phyloP scores from a whole-genome alignment of 2,797 vertebrate genomes.

The Ispidina picta region DNA sequence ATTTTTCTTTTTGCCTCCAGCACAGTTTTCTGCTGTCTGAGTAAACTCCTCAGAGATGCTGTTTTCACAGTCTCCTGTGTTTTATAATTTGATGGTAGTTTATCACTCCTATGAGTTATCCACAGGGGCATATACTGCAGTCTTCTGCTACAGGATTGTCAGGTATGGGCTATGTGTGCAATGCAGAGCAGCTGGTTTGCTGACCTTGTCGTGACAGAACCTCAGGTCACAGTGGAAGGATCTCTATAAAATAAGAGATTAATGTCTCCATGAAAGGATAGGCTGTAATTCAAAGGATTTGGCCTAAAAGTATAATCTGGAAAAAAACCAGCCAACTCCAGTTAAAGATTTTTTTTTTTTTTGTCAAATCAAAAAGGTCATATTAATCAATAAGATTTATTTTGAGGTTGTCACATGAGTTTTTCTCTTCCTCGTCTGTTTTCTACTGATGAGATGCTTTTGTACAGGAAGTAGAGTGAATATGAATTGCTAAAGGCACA shows the following conservation, averaged over 20 bases:
- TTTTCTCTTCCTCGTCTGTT: neutral
- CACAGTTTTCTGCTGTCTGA: conserved; percentile 25
- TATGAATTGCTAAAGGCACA: neutral
- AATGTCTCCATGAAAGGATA: neutral
- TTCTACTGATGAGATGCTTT: neutral
- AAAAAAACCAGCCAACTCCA: neutral
- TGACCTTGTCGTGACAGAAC: conserved; percentile 5
- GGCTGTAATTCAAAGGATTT: neutral
- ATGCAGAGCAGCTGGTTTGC: conserved; percentile 19
- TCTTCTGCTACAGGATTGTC: neutral
- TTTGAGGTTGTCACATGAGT: neutral
- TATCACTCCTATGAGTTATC: conserved; percentile 39
- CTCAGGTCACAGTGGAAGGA: neutral
- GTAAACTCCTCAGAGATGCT: conserved; percentile 36
- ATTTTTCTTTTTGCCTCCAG: conserved; percentile 47
- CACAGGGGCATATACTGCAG: neutral
- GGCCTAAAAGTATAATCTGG: conserved; percentile 23
- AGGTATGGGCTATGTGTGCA: neutral
- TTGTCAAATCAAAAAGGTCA: neutral
- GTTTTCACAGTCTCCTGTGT: neutral
- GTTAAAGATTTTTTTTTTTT: conserved; percentile 1
- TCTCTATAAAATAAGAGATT: neutral
- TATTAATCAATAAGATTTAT: neutral
- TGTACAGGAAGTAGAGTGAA: neutral
- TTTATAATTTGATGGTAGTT: conserved; percentile 42